These are phyloP conservation scores for Solea solea DNA, from an alignment of 2,113 vertebrate genomes.

Conservation along the genomic window DNA sequence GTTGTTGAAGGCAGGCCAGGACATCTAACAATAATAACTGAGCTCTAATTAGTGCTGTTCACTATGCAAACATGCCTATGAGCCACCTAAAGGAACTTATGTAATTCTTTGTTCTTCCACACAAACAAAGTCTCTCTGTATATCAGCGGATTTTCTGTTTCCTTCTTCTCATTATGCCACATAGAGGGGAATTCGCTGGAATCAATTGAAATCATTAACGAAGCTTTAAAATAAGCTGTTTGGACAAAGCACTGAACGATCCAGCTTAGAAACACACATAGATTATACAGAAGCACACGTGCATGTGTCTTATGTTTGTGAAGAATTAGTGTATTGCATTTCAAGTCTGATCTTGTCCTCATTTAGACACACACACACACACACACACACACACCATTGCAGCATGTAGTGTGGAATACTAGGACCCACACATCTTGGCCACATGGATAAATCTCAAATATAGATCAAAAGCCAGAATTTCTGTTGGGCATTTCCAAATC, in stretches of 20 bases:
- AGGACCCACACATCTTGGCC: constrained; percentile 49
- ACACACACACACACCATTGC: constrained; percentile 6
- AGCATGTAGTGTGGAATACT: constrained; percentile 18
- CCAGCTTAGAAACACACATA: constrained; percentile 6
- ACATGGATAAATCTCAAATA: constrained; percentile 62
- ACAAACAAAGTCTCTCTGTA: not conserved
- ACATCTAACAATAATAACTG: constrained; percentile 27
- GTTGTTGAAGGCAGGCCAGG: constrained; percentile 34
- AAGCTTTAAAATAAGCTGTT: constrained; percentile 6
- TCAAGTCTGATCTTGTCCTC: constrained; percentile 48
- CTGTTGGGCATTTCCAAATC: constrained; percentile 67
- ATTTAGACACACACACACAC: constrained; percentile 1
- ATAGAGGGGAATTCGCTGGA: constrained; percentile 4
- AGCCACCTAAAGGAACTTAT: constrained; percentile 25
- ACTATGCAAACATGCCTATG: constrained; percentile 34
- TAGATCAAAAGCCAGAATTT: constrained; percentile 65
- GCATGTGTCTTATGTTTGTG: constrained; percentile 19
- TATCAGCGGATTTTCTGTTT: not conserved
- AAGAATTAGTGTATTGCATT: constrained; percentile 6
- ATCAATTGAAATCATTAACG: constrained; percentile 22
- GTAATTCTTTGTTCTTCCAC: constrained; percentile 12
- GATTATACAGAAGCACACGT: constrained; percentile 11
- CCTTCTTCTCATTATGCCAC: constrained; percentile 19
- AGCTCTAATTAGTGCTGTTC: constrained; percentile 45
- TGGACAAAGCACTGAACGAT: constrained; percentile 23